Evolutionary conservation across 2,797 vertebrate species (phyloP), one percentile per base, ranked within the genome.

Genomic region (Fratercula arctica): DNA sequence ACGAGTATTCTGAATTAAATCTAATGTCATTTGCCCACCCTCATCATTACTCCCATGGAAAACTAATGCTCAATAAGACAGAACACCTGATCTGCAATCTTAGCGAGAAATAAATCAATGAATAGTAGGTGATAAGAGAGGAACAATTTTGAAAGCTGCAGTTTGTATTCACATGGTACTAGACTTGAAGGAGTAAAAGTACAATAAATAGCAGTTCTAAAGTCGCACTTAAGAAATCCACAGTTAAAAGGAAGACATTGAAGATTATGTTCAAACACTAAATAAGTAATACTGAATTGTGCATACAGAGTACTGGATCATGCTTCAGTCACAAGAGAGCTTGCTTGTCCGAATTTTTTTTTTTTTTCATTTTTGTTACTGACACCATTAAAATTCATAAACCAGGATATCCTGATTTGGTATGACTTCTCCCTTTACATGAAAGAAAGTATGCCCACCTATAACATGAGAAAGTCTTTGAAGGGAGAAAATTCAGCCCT

Each of bases 51-150:
- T 73, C 46, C 51, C 17, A 21, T 2, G 3, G 68, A 85, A 94
- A 84, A 57, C 48, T 64, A 74, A 60, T 0, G 0, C 31, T 79
- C 74, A 73, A 46, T 60, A 64, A 88, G 57, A 80, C 35, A 91
- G 64, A 82, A 59, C 11, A 73, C 57, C 64, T 83, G 23, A 91
- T 93, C 78, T 90, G 80, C 72, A 85, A 21, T 61, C 83, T 45
- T 61, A 39, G 37, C 33, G 76, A 87, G 61, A 96, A 94, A 91
- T 53, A 79, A 85, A 94, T 91, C 79, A 63, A 33, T 56, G 29
- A 87, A 54, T 18, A 64, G 37, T 56, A 83, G 95, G 35, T 60
- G 70, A 84, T 66, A 73, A 72, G 85, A 72, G n/a, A 26, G 46
- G 33, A 83, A 81, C 3, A 24, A 41, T 77, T 95, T 82, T 6